Evolutionary conservation across 2,797 vertebrate species (phyloP), one percentile per base, ranked within the genome.

Genomic region (Galaxias olidus): DNA sequence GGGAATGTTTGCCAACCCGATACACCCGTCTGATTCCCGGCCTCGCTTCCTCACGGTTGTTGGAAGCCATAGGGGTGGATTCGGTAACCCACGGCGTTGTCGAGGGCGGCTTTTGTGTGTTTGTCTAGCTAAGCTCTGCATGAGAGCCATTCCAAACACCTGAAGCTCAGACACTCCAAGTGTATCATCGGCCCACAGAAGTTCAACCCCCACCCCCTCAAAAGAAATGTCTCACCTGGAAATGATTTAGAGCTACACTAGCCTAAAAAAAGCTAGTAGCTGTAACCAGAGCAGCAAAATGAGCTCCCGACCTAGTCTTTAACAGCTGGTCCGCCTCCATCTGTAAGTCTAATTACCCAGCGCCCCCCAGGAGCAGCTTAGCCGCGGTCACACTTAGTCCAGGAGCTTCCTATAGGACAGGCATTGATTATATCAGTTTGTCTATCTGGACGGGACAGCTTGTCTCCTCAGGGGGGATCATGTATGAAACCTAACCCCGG

Each of bases 251-350:
- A n/a, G 3, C 30, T 30, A 3, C 30, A 30, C 30, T 3, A 30
- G 6, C 30, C 30, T 6, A 3, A 3, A 2, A 30, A 30, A 30
- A 30, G 30, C 30, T 30, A 3, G 30, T 30, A 30, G 30, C 30
- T 30, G 30, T 30, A 30, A 30, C 30, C 2, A 30, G 30, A 30
- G 30, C 30, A 30, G 30, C 30, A 30, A 30, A 30, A 30, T 3
- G 3, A 3, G 30, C 71, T 51, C 79, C 61, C 1, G 50, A 68
- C 74, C 63, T 55, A 15, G 68, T 79, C 70, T 63, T 80, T 71
- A 80, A 61, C 84, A 82, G 85, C 80, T 86, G 83, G 78, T 77
- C 67, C 57, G 72, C 80, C 74, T 86, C 83, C 76, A 75, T 87
- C 77, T 86, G 76, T 75, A 79, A 71, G 79, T 67, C 73, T 85